A percentile compares a stretch with the other conserved stretches of the same genome.
Evolutionary conservation across 2,797 vertebrate species (phyloP).

Genomic region (Artibeus jamaicensis): DNA sequence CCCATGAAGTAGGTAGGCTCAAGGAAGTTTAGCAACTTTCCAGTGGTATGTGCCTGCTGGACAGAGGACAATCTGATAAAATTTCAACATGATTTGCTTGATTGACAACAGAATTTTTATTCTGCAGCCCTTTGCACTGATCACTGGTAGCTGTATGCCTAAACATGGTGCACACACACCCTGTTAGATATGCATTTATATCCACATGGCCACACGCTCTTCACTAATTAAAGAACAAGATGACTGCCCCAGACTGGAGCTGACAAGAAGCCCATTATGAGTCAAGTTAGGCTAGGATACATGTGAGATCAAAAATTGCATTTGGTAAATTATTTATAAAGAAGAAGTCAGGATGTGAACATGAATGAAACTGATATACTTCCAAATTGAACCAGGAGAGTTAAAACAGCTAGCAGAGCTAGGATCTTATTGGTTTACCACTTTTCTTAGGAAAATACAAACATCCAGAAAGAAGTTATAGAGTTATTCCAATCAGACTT

Average conservation of each 20-base stretch:
- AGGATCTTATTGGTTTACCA: neutral
- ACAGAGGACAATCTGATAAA: neutral
- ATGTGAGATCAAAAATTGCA: neutral
- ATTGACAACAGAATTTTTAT: neutral
- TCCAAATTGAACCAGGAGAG: neutral
- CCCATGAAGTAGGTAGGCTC: neutral
- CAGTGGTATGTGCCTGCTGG: neutral
- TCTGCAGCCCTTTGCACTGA: neutral
- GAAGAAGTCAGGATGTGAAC: neutral
- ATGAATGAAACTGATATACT: neutral
- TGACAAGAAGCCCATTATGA: neutral
- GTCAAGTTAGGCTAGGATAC: neutral
- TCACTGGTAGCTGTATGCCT: neutral
- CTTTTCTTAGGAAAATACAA: constrained; percentile 11
- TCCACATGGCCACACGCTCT: neutral
- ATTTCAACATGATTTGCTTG: neutral
- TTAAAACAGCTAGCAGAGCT: neutral
- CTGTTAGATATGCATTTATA: neutral
- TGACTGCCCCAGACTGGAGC: neutral
- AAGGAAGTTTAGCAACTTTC: neutral
- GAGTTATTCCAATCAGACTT: neutral
- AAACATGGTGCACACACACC: neutral
- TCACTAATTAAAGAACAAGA: neutral
- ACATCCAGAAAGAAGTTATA: neutral
- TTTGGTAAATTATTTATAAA: constrained; percentile 21